Percentiles rank a stretch among this genome's conserved stretches.
Conservation (phyloP, 2,888 invertebrate species). For the Rhynchonema sp. region DNA sequence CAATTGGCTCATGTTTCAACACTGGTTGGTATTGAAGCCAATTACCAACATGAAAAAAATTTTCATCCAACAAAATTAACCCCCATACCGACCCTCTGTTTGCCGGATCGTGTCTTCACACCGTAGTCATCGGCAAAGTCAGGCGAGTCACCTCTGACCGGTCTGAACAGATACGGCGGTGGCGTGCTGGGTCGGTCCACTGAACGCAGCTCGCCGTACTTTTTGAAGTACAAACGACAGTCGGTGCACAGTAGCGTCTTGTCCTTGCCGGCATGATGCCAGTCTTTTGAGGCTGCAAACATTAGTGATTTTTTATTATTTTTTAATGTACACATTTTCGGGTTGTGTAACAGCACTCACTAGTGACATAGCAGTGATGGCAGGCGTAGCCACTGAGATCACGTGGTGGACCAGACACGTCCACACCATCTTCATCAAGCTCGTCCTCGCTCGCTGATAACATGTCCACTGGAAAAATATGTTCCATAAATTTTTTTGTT, state of each 20-base stretch:
- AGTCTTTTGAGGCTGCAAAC: conserved; percentile 45
- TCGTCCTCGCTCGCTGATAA: conserved; percentile 47
- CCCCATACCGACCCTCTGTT: neutral
- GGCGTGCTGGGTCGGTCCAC: conserved; percentile 30
- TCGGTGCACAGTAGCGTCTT: conserved; percentile 50
- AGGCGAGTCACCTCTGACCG: conserved; percentile 26
- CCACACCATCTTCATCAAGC: conserved; percentile 83
- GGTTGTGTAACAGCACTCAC: too few relatives aligned
- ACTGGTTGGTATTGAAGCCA: neutral
- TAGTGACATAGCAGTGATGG: conserved; percentile 52
- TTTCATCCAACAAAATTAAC: neutral
- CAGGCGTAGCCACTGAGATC: conserved; percentile 49
- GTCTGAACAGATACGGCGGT: conserved; percentile 32
- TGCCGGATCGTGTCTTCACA: neutral
- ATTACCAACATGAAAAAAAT: too few relatives aligned
- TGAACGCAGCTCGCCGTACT: conserved; percentile 48
- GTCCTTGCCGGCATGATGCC: conserved; percentile 53
- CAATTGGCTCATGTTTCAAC: neutral
- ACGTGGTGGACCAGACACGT: conserved; percentile 26
- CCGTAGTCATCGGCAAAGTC: neutral
- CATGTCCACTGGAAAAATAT: conserved; percentile 36
- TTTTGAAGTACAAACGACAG: conserved; percentile 53
- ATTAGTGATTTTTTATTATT: too few relatives aligned
- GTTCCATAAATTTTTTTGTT: neutral
- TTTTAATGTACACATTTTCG: too few relatives aligned